Percentiles rank a stretch among this genome's conserved stretches.
Conservation (phyloP, 2,888 invertebrate species). For the Chymomyza caudatula region DNA sequence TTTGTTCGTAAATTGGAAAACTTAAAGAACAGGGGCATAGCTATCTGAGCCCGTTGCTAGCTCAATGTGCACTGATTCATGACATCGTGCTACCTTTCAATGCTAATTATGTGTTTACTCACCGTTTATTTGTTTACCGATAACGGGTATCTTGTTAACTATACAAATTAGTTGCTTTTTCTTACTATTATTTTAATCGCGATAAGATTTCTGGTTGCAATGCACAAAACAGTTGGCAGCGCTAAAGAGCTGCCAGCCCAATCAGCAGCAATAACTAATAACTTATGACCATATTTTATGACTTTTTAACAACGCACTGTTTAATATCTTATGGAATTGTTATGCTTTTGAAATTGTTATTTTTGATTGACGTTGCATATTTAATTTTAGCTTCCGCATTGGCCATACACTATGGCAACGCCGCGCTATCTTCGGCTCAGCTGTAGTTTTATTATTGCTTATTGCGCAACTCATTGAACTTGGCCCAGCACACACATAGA, state of each 20-base stretch:
- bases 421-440: not conserved
- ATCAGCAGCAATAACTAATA: not conserved
- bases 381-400: not conserved
- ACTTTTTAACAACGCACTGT: conserved; percentile 1
- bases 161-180: not conserved
- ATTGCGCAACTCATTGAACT: conserved; percentile 67
- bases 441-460: conserved; percentile 29
- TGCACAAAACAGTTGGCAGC: not conserved
- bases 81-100: conserved; percentile 25
- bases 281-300: not conserved
- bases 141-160: conserved; percentile 60
- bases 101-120: conserved; percentile 66
- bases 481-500: conserved; percentile 4
- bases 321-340: conserved; percentile 12
- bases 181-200: not conserved
- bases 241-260: not conserved
- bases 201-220: not conserved
- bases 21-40: conserved; percentile 55
- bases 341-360: not conserved
- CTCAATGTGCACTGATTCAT: conserved; percentile 51
- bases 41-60: conserved; percentile 40
- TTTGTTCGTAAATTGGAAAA: conserved; percentile 53
- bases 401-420: conserved; percentile 32
- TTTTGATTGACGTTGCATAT: conserved; percentile 1
- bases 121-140: conserved; percentile 73